phyloP scores from a whole-genome alignment of 2,888 invertebrate species.

The Spialia ferax region DNA sequence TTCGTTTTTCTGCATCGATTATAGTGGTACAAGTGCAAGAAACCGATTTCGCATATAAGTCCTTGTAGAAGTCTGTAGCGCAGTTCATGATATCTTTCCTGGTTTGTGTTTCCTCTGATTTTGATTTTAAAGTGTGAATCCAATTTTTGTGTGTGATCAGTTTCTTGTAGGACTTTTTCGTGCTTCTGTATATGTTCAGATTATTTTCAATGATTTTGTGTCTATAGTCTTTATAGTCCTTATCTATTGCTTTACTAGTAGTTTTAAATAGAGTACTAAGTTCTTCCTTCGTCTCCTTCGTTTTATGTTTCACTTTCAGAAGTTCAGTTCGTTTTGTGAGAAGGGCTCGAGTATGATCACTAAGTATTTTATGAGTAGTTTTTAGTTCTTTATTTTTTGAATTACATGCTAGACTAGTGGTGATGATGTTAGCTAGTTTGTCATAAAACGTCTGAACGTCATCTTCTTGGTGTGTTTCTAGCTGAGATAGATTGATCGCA shows the following conservation, averaged over 20 bases:
- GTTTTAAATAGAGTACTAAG: constrained; percentile 33
- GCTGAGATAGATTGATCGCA: no score
- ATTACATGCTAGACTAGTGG: constrained; percentile 27
- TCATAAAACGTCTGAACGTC: constrained; percentile 30
- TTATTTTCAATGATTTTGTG: constrained; percentile 40
- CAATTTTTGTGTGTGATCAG: constrained; percentile 43
- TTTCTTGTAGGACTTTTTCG: constrained; percentile 42
- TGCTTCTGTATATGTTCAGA: constrained; percentile 40
- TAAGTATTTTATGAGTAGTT: constrained; percentile 32
- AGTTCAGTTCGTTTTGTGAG: constrained; percentile 38
- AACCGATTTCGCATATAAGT: constrained; percentile 20
- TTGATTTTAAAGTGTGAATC: constrained; percentile 42
- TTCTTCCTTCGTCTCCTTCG: constrained; percentile 38
- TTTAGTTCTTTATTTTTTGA: constrained; percentile 19
- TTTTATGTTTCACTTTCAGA: constrained; percentile 37
- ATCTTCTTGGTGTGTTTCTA: background rate
- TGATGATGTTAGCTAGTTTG: constrained; percentile 25
- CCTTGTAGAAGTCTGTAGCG: constrained; percentile 39
- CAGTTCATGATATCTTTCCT: constrained; percentile 36
- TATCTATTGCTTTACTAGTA: constrained; percentile 33
- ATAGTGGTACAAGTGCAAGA: no score
- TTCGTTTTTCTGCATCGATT: no score
- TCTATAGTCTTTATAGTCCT: constrained; percentile 38
- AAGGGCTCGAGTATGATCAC: constrained; percentile 23
- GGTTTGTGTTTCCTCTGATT: constrained; percentile 34